Conservation (phyloP, 2,888 invertebrate genomes). For the Tuberolachnus salignus region DNA sequence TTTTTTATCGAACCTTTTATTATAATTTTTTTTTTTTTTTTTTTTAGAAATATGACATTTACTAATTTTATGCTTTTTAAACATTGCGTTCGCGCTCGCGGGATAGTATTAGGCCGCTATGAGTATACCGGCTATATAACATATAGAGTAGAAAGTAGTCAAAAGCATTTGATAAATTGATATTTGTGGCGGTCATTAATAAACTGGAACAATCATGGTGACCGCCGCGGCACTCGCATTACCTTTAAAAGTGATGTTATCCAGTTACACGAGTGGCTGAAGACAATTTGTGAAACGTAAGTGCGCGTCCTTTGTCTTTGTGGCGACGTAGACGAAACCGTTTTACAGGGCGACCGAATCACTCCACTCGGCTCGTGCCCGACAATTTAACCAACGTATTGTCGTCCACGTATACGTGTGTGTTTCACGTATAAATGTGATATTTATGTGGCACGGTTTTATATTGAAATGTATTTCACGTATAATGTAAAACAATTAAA, state of each 20-base stretch:
- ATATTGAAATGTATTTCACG: no score
- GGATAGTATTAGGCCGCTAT: not conserved
- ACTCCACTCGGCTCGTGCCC: not conserved
- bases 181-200: constrained; percentile 40
- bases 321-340: not conserved
- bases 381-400: not conserved
- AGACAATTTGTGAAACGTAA: constrained; percentile 39
- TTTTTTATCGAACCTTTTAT: no score
- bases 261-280: constrained; percentile 29
- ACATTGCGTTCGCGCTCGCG: not conserved
- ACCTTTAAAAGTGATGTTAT: constrained; percentile 29
- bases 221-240: constrained; percentile 20
- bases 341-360: not conserved
- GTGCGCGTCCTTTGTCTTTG: constrained; percentile 24
- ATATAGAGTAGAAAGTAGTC: not conserved
- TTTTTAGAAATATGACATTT: not conserved
- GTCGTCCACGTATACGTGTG: no score
- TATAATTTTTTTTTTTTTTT: no score
- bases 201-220: constrained; percentile 34
- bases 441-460: no score
- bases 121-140: not conserved
- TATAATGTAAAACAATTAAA: no score
- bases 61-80: constrained; percentile 36
- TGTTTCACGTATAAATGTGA: not conserved
- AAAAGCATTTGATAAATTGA: constrained; percentile 45